These are phyloP conservation scores for Tenrec ecaudatus DNA, from an alignment of 2,113 vertebrate species.

Conservation along the genomic window DNA sequence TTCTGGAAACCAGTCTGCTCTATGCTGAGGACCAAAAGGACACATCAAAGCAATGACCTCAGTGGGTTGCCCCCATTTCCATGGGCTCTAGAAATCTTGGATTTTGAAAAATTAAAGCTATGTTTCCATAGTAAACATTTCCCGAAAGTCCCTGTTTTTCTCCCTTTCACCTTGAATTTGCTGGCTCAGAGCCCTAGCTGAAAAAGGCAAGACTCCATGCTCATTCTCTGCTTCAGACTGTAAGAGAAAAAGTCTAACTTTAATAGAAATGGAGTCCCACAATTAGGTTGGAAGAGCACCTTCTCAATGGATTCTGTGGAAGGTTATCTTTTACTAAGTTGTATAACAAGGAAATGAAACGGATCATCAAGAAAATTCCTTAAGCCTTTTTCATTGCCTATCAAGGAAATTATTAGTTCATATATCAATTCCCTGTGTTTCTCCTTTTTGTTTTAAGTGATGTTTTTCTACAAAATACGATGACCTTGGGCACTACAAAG, in stretches of 20 bases:
- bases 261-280: conserved; percentile 73
- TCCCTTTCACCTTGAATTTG: neutral
- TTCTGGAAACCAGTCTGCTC: neutral
- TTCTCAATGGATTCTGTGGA: conserved; percentile 71
- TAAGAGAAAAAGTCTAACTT: conserved; percentile 49
- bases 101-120: neutral
- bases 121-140: neutral
- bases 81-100: neutral
- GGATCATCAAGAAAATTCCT: conserved; percentile 78
- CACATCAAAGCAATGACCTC: neutral
- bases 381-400: conserved; percentile 47
- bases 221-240: conserved; percentile 48
- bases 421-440: conserved; percentile 68
- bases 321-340: conserved; percentile 73
- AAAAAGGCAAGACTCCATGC: neutral
- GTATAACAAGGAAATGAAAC: conserved; percentile 80
- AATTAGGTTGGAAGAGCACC: conserved; percentile 66
- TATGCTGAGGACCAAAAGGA: neutral
- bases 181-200: conserved; percentile 8
- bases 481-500: conserved; percentile 70
- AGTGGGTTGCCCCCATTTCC: neutral
- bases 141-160: conserved; percentile 39
- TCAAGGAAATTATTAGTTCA: conserved; percentile 75
- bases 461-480: conserved; percentile 78
- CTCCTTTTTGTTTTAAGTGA: conserved; percentile 62